Percentiles rank a stretch among this genome's conserved stretches.
Conservation (phyloP, 2,797 vertebrate genomes). For the Bradypodion pumilum region DNA sequence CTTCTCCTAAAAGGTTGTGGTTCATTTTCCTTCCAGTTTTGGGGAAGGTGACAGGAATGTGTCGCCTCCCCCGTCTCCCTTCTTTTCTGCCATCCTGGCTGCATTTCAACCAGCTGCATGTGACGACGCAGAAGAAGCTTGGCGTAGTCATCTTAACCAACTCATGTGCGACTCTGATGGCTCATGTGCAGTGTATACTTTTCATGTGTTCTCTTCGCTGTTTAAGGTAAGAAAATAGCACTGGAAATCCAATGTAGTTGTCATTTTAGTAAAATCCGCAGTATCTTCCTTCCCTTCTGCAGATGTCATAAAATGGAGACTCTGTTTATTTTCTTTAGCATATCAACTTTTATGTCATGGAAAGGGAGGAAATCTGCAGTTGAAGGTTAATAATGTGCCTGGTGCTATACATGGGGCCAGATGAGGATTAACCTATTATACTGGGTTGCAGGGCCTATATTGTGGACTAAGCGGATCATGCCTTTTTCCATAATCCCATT, state of each 20-base stretch:
- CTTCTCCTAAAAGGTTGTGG: background rate
- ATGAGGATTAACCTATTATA: background rate
- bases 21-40: constrained; percentile 75
- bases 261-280: background rate
- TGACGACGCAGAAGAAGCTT: constrained; percentile 94
- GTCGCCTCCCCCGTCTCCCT: constrained; percentile 93
- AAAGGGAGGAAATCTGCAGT: background rate
- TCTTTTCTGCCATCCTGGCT: constrained; percentile 97
- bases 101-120: constrained; percentile 93
- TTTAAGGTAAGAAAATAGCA: constrained; percentile 85
- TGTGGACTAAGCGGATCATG: too few species aligned
- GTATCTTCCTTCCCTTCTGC: background rate
- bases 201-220: constrained; percentile 96
- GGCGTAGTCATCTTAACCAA: constrained; percentile 95
- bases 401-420: background rate
- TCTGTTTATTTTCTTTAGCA: background rate
- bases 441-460: background rate
- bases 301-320: too few species aligned
- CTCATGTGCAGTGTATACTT: constrained; percentile 96
- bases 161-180: constrained; percentile 94
- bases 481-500: background rate
- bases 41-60: constrained; percentile 86
- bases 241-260: background rate
- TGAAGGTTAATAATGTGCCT: background rate
- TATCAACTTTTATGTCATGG: background rate